These are phyloP conservation scores for Protobothrops mucrosquamatus DNA, from an alignment of 2,113 vertebrate species.

Conservation along the genomic window DNA sequence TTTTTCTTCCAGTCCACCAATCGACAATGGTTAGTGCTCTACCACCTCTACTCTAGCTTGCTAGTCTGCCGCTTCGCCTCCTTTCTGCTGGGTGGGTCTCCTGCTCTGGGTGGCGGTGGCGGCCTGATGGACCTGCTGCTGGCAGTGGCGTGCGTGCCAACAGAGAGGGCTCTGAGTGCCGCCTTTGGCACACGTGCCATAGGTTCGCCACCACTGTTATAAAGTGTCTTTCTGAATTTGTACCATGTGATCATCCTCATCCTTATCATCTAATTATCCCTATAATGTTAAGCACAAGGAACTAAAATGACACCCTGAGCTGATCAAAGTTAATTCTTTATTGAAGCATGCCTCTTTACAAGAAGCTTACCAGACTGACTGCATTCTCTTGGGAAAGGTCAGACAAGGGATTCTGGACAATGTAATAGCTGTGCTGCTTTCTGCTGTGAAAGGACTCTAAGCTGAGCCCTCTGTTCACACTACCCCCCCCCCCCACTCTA, in stretches of 20 bases:
- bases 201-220: too few species aligned
- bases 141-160: too few species aligned
- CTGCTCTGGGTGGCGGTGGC: too few species aligned
- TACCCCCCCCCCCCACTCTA: background rate
- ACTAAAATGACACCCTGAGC: background rate
- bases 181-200: too few species aligned
- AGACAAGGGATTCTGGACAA: background rate
- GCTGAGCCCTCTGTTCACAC: background rate
- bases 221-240: background rate
- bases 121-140: too few species aligned
- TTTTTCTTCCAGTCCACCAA: too few species aligned
- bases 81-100: too few species aligned
- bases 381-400: background rate
- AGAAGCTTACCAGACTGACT: background rate
- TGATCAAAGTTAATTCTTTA: background rate
- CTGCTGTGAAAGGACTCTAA: background rate
- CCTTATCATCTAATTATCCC: background rate
- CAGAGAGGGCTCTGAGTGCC: too few species aligned
- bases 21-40: too few species aligned
- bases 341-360: background rate
- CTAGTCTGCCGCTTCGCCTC: too few species aligned
- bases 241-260: background rate
- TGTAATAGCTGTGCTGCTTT: background rate
- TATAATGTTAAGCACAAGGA: background rate
- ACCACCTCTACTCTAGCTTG: too few species aligned